phyloP scores from a whole-genome alignment of 1,140 invertebrate species.

The Scaptomyza pallida region DNA sequence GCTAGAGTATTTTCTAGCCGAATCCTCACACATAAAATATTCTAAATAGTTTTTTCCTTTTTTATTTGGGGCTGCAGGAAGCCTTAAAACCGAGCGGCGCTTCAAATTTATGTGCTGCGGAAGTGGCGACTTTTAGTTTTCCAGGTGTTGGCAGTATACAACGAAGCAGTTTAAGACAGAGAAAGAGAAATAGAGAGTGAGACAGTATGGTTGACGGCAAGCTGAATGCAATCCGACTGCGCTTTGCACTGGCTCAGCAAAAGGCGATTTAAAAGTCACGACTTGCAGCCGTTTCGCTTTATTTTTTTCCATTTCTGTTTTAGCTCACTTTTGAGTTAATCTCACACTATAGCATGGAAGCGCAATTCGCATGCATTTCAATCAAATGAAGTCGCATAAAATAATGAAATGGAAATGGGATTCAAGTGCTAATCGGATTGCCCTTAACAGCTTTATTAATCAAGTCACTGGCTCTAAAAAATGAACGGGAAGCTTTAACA shows the following conservation, averaged over 20 bases:
- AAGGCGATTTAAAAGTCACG: constrained; percentile 47
- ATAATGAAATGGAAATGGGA: constrained; percentile 52
- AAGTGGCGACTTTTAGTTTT: constrained; percentile 77
- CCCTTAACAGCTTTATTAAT: constrained; percentile 29
- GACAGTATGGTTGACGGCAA: constrained; percentile 18
- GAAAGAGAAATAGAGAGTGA: background rate
- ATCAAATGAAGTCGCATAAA: constrained; percentile 77
- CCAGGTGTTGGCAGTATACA: constrained; percentile 57
- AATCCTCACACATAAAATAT: background rate
- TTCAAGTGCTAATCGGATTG: constrained; percentile 31
- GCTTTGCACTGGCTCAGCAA: constrained; percentile 26
- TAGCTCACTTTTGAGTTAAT: constrained; percentile 34
- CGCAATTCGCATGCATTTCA: constrained; percentile 55
- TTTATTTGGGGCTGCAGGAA: constrained; percentile 40
- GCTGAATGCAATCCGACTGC: constrained; percentile 45
- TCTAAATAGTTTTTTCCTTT: constrained; percentile 11
- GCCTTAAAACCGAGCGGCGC: constrained; percentile 63
- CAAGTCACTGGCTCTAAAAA: constrained; percentile 8
- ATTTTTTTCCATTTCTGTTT: too few species aligned
- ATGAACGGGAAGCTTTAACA: background rate
- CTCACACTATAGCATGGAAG: constrained; percentile 9
- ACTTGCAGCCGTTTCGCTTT: constrained; percentile 7
- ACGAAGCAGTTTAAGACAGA: background rate
- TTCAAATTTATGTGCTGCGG: constrained; percentile 76
- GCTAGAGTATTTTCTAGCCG: background rate